phyloP scores from a whole-genome alignment of 2,888 invertebrate genomes.

The Lamellibrachia satsuma region DNA sequence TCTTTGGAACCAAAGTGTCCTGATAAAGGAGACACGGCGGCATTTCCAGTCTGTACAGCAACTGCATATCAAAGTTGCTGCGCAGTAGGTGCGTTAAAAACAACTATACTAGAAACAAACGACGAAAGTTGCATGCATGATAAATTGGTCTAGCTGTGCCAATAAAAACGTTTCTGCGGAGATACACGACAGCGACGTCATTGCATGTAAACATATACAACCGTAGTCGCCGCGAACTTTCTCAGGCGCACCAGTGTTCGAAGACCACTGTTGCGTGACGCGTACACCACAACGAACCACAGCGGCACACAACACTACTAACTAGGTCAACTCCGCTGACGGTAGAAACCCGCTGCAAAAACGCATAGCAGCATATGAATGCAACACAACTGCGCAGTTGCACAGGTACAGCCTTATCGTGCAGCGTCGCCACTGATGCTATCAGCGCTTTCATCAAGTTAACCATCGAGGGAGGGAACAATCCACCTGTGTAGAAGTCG shows the following conservation, averaged over 20 bases:
- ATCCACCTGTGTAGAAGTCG: neutral
- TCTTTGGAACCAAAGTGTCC: too few relatives aligned
- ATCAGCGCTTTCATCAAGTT: neutral
- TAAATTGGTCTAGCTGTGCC: neutral
- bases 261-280: neutral
- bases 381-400: neutral
- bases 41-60: neutral
- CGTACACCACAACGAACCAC: neutral
- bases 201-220: neutral
- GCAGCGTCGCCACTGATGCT: neutral
- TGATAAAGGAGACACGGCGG: too few relatives aligned
- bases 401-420: neutral
- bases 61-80: neutral
- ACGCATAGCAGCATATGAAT: neutral
- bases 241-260: neutral
- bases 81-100: neutral
- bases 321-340: neutral
- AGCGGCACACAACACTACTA: neutral
- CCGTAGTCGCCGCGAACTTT: neutral
- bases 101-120: neutral
- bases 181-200: neutral
- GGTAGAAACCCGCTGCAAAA: neutral
- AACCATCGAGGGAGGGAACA: neutral
- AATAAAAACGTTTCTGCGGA: neutral
- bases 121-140: neutral